Conservation (phyloP, 2,113 vertebrate genomes). For the Himantopus leucocephalus region DNA sequence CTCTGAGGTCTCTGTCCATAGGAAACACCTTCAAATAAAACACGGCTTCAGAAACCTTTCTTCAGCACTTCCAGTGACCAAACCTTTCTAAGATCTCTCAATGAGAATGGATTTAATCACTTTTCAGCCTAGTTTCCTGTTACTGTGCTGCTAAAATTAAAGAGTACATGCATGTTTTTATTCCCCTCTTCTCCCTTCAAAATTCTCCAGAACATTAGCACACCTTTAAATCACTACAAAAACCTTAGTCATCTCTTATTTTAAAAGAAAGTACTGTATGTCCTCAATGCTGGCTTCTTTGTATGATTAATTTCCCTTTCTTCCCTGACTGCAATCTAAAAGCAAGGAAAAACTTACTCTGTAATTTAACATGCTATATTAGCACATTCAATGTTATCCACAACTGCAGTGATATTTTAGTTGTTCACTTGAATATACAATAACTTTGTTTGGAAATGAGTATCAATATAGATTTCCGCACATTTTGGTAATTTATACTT, state of each 20-base stretch:
- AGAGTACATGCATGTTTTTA: fast-evolving
- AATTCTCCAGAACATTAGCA: not conserved
- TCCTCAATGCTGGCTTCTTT: not conserved
- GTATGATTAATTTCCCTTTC: not conserved
- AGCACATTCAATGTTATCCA: not conserved
- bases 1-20: not conserved
- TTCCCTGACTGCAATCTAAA: not conserved
- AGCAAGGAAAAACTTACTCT: not conserved
- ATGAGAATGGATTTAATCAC: not conserved
- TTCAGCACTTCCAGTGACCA: not conserved
- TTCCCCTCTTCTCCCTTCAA: not conserved
- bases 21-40: not conserved
- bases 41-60: not conserved
- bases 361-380: not conserved
- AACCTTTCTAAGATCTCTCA: not conserved
- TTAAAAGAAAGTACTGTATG: not conserved
- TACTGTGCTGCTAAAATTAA: not conserved
- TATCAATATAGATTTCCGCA: not conserved
- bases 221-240: not conserved
- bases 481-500: not conserved
- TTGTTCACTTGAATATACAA: not conserved
- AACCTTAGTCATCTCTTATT: not conserved
- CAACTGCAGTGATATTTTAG: not conserved
- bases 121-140: not conserved
- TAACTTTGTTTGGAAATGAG: not conserved